phyloP scores from a whole-genome alignment of 2,888 invertebrate species.

The Gnatocerus cornutus region DNA sequence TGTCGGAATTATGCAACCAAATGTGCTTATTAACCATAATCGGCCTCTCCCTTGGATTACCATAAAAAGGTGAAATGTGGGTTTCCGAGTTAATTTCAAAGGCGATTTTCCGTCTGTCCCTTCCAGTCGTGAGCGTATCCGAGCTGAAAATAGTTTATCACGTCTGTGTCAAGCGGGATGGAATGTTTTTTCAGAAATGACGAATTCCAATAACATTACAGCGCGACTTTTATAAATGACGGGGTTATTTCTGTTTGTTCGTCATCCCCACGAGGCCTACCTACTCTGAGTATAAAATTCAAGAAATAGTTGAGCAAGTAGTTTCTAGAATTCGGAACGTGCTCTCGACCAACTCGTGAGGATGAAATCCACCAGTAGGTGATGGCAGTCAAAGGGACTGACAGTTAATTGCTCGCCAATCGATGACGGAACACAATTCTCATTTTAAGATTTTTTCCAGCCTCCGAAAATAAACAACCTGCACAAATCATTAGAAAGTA shows the following conservation, averaged over 20 bases:
- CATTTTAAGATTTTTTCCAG: neutral
- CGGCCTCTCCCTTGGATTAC: slow-evolving; percentile 8
- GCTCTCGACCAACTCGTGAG: slow-evolving; percentile 2
- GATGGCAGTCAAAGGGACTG: slow-evolving; percentile 2
- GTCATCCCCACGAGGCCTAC: slow-evolving; percentile 23
- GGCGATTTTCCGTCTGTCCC: slow-evolving; percentile 14
- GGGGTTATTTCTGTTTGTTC: slow-evolving; percentile 26
- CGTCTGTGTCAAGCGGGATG: slow-evolving; percentile 3
- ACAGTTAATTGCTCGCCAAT: neutral
- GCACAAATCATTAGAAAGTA: too few species aligned
- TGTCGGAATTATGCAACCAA: slow-evolving; percentile 12
- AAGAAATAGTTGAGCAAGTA: slow-evolving; percentile 28
- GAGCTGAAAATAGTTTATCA: slow-evolving; percentile 24
- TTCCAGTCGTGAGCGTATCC: slow-evolving; percentile 2
- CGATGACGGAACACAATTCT: slow-evolving; percentile 1
- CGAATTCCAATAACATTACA: slow-evolving; percentile 18
- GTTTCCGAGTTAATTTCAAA: slow-evolving; percentile 3
- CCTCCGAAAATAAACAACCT: too few species aligned
- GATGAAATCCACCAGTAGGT: slow-evolving; percentile 18
- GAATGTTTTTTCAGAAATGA: slow-evolving; percentile 27
- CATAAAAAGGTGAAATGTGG: slow-evolving; percentile 35
- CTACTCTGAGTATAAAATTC: slow-evolving; percentile 18
- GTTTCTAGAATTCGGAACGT: slow-evolving; percentile 30
- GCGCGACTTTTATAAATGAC: slow-evolving; percentile 26
- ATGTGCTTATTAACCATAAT: slow-evolving; percentile 26